A percentile compares a stretch with the other conserved stretches of the same genome.
These are phyloP conservation scores for Galleria mellonella DNA, from an alignment of 1,140 invertebrate genomes.

Conservation along the genomic window DNA sequence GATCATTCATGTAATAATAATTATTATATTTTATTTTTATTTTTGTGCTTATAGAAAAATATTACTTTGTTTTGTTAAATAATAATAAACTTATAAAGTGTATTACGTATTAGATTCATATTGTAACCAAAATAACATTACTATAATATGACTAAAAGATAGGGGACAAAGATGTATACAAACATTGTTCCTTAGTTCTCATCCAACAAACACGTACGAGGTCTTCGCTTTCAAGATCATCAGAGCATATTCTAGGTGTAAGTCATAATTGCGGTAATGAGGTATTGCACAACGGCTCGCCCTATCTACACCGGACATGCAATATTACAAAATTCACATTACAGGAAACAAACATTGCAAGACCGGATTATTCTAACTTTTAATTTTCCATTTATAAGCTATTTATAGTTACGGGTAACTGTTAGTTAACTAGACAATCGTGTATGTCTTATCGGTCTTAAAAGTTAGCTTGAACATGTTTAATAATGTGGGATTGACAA, in stretches of 20 bases:
- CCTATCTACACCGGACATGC: slow-evolving; percentile 30
- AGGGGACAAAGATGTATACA: no score
- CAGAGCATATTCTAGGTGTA: slow-evolving; percentile 52
- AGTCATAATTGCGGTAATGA: slow-evolving; percentile 66
- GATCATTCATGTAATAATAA: no score
- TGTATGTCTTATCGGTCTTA: no score
- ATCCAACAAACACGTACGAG: slow-evolving; percentile 33
- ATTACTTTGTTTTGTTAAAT: no score
- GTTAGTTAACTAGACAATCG: not conserved
- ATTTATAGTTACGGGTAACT: not conserved
- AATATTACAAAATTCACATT: slow-evolving; percentile 36
- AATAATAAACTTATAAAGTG: no score
- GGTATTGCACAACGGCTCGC: slow-evolving; percentile 45
- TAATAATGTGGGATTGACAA: not conserved
- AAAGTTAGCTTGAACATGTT: not conserved
- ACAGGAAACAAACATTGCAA: slow-evolving; percentile 15
- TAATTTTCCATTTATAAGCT: slow-evolving; percentile 2
- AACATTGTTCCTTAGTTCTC: slow-evolving; percentile 46
- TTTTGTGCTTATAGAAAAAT: no score
- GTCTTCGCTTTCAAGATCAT: slow-evolving; percentile 73
- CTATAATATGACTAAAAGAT: no score
- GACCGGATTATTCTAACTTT: slow-evolving; percentile 10
- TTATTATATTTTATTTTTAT: no score
- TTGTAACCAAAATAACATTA: no score
- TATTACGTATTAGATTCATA: no score